Percentiles rank a stretch among this genome's conserved stretches.
Evolutionary conservation across 2,888 invertebrate species (phyloP).

Genomic region (Caenorhabditis zanzibari): DNA sequence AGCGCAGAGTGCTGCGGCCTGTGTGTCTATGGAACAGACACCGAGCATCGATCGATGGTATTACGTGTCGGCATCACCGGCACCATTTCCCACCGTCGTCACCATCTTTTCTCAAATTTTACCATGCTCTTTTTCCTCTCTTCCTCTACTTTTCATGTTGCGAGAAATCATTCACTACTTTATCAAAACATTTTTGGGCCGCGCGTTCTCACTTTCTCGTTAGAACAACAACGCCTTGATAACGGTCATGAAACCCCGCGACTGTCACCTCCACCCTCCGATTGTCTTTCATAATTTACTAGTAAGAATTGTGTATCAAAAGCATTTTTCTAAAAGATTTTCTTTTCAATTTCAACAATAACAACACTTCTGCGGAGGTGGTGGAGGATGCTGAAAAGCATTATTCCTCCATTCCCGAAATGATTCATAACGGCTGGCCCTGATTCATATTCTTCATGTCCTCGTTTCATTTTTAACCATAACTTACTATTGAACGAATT

Average conservation of each 20-base stretch:
- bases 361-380: slow-evolving; percentile 10
- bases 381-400: slow-evolving; percentile 4
- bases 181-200: slow-evolving; percentile 28
- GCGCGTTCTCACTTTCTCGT: slow-evolving; percentile 33
- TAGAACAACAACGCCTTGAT: slow-evolving; percentile 51
- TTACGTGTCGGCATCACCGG: slow-evolving; percentile 39
- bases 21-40: slow-evolving; percentile 57
- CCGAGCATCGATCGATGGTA: slow-evolving; percentile 62
- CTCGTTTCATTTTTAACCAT: not conserved
- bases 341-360: slow-evolving; percentile 8
- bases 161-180: not conserved
- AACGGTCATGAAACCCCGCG: slow-evolving; percentile 44
- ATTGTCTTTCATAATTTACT: slow-evolving; percentile 28
- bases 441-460: slow-evolving; percentile 38
- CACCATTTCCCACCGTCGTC: slow-evolving; percentile 5
- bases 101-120: no score
- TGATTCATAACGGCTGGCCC: slow-evolving; percentile 43
- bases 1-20: slow-evolving; percentile 40
- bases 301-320: not conserved
- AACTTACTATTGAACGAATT: not conserved
- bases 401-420: slow-evolving; percentile 22
- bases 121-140: not conserved
- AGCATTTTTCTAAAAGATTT: slow-evolving; percentile 5
- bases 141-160: not conserved
- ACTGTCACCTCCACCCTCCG: slow-evolving; percentile 46